Conservation (phyloP, 2,888 invertebrate genomes). For the Nephrocerus scutellatus region DNA sequence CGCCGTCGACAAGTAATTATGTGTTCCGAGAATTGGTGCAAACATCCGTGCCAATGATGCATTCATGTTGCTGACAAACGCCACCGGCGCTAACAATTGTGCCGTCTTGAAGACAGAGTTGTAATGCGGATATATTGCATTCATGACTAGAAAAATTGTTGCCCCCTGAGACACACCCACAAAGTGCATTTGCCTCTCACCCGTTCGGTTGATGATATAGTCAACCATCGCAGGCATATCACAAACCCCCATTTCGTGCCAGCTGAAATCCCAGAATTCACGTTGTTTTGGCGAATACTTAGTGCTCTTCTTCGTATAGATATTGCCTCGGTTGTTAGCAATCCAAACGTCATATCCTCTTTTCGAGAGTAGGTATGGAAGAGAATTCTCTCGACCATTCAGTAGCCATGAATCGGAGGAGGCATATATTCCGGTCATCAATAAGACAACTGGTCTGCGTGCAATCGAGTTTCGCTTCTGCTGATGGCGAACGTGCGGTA, state of each 20-base stretch:
- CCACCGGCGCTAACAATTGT: slow-evolving; percentile 41
- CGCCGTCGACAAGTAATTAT: slow-evolving; percentile 40
- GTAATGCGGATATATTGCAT: slow-evolving; percentile 41
- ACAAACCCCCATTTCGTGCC: slow-evolving; percentile 44
- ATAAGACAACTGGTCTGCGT: slow-evolving; percentile 37
- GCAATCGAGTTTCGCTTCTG: slow-evolving; percentile 25
- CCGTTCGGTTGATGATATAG: slow-evolving; percentile 36
- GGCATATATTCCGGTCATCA: slow-evolving; percentile 42
- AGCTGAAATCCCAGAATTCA: slow-evolving; percentile 45
- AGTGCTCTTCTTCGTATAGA: slow-evolving; percentile 38
- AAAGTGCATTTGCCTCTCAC: slow-evolving; percentile 37
- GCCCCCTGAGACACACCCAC: slow-evolving; percentile 44
- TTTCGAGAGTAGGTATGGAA: slow-evolving; percentile 42
- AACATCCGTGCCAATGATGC: slow-evolving; percentile 54
- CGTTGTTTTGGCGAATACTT: slow-evolving; percentile 46
- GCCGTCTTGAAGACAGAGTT: slow-evolving; percentile 41
- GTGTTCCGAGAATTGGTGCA: slow-evolving; percentile 51
- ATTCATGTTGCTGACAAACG: slow-evolving; percentile 40
- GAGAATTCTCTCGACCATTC: slow-evolving; percentile 41
- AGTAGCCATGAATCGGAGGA: slow-evolving; percentile 44
- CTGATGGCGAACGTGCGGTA: slow-evolving; percentile 33
- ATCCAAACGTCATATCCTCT: slow-evolving; percentile 44
- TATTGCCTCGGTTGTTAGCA: slow-evolving; percentile 43
- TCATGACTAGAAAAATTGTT: slow-evolving; percentile 40
- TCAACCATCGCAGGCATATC: slow-evolving; percentile 44